Conservation (phyloP, 1,140 invertebrate genomes). For the Aphelenchoides besseyi region DNA sequence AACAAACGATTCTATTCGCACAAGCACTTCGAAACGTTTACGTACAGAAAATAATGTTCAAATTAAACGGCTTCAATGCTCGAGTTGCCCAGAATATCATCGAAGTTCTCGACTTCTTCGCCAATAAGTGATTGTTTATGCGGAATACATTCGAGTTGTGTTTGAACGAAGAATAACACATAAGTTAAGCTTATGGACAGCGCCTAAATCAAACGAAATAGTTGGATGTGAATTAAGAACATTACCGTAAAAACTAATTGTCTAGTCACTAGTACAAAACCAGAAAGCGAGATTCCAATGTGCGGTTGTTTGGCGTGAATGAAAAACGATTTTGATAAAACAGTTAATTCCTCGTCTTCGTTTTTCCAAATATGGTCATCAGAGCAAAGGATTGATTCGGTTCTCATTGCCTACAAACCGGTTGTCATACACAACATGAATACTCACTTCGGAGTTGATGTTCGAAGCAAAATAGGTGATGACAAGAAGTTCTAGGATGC, state of each 20-base stretch:
- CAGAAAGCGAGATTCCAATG: background rate
- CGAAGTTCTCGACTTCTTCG: background rate
- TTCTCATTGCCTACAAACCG: background rate
- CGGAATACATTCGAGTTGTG: background rate
- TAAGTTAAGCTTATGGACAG: background rate
- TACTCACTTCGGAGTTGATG: background rate
- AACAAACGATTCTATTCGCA: constrained; percentile 1
- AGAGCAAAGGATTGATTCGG: background rate
- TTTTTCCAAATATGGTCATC: background rate
- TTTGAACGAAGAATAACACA: constrained; percentile 11
- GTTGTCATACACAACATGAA: background rate
- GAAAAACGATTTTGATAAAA: background rate
- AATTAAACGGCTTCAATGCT: background rate
- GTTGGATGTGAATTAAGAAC: background rate
- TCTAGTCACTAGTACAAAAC: background rate
- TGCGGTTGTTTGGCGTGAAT: background rate
- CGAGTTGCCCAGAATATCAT: background rate
- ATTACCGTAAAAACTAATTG: constrained; percentile 8
- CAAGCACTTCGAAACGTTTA: background rate
- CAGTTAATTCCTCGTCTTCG: background rate
- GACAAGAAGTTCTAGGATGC: background rate
- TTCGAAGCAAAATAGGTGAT: background rate
- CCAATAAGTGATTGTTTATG: background rate
- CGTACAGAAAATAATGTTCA: background rate
- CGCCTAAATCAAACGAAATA: background rate